These are phyloP conservation scores for Trisateles emortualis DNA, from an alignment of 2,888 invertebrate species.

Conservation along the genomic window DNA sequence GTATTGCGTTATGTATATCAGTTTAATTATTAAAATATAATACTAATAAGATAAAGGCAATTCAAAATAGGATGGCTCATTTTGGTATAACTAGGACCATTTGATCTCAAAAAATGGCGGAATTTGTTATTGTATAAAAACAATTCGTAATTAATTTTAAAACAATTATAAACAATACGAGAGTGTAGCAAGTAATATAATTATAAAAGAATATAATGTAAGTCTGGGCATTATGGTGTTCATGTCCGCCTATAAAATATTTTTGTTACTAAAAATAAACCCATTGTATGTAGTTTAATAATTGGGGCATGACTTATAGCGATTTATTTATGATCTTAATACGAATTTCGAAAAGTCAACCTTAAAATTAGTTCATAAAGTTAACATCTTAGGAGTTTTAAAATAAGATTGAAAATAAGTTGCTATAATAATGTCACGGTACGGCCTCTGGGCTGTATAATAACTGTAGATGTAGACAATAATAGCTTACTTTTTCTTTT, in stretches of 20 bases:
- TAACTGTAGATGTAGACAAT: constrained; percentile 52
- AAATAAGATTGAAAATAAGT: too few species aligned
- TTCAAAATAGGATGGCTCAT: too few species aligned
- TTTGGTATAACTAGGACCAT: too few species aligned
- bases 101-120: constrained; percentile 52
- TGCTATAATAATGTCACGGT: too few species aligned
- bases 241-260: constrained; percentile 69
- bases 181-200: constrained; percentile 26
- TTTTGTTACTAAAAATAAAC: constrained; percentile 59
- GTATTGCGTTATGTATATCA: too few species aligned
- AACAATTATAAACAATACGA: constrained; percentile 17
- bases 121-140: constrained; percentile 37
- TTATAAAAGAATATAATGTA: constrained; percentile 25
- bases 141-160: constrained; percentile 3
- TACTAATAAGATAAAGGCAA: too few species aligned
- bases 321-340: too few species aligned
- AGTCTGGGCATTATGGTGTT: constrained; percentile 58
- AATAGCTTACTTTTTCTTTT: constrained; percentile 43
- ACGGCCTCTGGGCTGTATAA: constrained; percentile 45
- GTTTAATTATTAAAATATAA: too few species aligned
- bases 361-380: too few species aligned
- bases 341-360: too few species aligned
- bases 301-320: too few species aligned
- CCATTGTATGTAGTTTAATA: constrained; percentile 40
- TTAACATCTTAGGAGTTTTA: too few species aligned